Evolutionary conservation across 2,797 vertebrate genomes (phyloP).

Genomic region (Leptoclinus maculatus): DNA sequence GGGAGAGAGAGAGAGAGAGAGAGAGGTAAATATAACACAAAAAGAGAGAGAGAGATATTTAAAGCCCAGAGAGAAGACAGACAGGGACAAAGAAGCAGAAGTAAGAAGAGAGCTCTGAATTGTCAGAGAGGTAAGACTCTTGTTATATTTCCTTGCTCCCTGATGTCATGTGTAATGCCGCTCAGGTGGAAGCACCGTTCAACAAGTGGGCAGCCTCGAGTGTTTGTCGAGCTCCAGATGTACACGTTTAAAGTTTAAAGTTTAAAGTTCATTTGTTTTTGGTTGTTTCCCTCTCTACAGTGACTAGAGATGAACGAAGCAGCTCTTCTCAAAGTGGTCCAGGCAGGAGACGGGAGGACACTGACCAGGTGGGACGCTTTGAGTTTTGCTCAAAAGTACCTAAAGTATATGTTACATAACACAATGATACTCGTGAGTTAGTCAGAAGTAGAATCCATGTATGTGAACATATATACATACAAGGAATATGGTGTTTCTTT

Average conservation of each 20-base stretch:
- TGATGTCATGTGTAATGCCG: conserved; percentile 1
- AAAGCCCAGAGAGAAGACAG: conserved; percentile 57
- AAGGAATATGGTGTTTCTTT: neutral
- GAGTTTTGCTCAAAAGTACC: neutral
- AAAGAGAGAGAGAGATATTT: conserved; percentile 58
- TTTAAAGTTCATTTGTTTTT: neutral
- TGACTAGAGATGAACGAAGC: conserved; percentile 75
- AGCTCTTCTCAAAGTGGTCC: conserved; percentile 66
- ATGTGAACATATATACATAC: neutral
- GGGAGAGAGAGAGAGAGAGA: conserved; percentile 36
- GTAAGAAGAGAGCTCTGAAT: conserved; percentile 30
- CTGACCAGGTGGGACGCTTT: conserved; percentile 78
- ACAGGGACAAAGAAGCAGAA: conserved; percentile 43
- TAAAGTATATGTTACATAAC: neutral
- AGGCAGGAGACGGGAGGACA: conserved; percentile 72
- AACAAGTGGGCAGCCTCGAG: neutral
- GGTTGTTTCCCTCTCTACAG: conserved; percentile 47
- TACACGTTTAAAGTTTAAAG: neutral
- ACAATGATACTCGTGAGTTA: neutral
- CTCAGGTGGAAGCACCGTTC: conserved; percentile 10
- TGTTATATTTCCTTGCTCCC: neutral
- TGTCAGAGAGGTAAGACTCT: conserved; percentile 59
- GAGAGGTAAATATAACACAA: conserved; percentile 71
- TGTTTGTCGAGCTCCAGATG: neutral
- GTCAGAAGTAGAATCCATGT: neutral